phyloP scores from a whole-genome alignment of 2,797 vertebrate species.

The Lophotriccus pileatus region DNA sequence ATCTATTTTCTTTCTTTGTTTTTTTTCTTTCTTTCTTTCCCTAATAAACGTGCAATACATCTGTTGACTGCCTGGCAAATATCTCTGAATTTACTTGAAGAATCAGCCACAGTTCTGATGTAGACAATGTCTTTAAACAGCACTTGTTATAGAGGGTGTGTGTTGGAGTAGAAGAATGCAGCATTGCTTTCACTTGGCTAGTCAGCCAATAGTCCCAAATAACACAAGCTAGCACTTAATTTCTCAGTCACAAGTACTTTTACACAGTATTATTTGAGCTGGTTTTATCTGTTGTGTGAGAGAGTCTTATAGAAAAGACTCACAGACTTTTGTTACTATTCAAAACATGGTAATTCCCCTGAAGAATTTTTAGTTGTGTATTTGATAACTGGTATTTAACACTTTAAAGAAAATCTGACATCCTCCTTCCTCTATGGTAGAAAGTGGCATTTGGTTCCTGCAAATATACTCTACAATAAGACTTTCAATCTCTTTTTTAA shows the following conservation, averaged over 20 bases:
- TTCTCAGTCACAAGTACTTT: neutral
- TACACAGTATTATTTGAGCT: neutral
- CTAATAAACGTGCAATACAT: neutral
- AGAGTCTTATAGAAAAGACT: neutral
- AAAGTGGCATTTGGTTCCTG: neutral
- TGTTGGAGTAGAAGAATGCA: neutral
- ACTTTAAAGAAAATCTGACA: neutral
- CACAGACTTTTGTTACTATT: neutral
- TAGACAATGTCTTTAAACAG: neutral
- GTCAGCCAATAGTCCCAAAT: neutral
- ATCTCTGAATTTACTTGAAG: neutral
- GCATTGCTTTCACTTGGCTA: neutral
- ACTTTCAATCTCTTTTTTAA: neutral
- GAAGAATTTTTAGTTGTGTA: neutral
- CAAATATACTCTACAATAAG: neutral
- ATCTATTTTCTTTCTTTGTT: neutral
- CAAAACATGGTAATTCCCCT: neutral
- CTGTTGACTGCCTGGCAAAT: neutral
- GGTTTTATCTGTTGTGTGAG: neutral
- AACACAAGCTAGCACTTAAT: neutral
- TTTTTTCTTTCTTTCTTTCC: neutral
- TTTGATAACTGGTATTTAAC: neutral
- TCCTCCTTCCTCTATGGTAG: neutral
- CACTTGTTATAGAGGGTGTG: neutral
- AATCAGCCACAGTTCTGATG: neutral